These are phyloP conservation scores for Diglossa cyanea DNA, from an alignment of 2,797 vertebrate species.

Conservation along the genomic window DNA sequence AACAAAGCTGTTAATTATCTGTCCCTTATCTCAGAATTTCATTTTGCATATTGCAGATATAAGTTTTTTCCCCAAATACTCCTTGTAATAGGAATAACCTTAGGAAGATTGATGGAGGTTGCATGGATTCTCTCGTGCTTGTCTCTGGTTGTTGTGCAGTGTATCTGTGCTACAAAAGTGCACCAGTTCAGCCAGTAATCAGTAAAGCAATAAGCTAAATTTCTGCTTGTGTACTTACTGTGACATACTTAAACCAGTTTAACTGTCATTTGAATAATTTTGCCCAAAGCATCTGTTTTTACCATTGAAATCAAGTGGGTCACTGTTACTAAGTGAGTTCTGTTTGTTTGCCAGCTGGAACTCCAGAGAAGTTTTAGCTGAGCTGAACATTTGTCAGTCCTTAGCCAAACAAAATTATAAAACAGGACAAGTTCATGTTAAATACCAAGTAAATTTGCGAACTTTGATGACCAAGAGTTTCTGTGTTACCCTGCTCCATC, in stretches of 20 bases:
- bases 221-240: not conserved
- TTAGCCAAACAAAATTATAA: not conserved
- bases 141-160: not conserved
- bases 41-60: not conserved
- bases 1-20: not conserved
- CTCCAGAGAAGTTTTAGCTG: not conserved
- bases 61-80: accelerated
- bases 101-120: not conserved
- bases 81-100: not conserved
- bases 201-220: not conserved
- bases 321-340: not conserved
- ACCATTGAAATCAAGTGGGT: not conserved
- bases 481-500: not conserved
- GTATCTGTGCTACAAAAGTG: not conserved
- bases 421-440: not conserved
- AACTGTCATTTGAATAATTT: not conserved
- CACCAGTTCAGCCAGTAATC: not conserved
- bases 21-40: not conserved
- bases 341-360: not conserved
- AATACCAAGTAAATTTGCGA: not conserved
- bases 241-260: not conserved
- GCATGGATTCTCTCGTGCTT: not conserved
- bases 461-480: not conserved
- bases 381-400: not conserved
- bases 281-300: not conserved